phyloP scores from a whole-genome alignment of 2,888 invertebrate species.

The Dilophus febrilis region DNA sequence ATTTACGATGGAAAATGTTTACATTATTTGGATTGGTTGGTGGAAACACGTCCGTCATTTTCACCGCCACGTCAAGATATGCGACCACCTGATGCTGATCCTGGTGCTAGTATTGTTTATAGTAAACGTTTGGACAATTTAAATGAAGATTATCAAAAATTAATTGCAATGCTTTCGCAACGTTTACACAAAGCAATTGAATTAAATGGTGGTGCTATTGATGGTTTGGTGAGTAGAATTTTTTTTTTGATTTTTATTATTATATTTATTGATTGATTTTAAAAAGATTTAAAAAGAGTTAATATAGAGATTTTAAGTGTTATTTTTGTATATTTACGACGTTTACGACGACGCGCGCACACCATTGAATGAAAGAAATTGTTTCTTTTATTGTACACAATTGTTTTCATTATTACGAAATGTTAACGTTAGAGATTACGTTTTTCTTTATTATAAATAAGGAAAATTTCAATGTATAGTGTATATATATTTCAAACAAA shows the following conservation, averaged over 20 bases:
- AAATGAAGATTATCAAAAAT: slow-evolving; percentile 29
- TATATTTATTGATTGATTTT: too few relatives aligned
- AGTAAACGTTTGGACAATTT: slow-evolving; percentile 28
- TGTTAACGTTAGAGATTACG: too few relatives aligned
- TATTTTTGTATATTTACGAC: too few relatives aligned
- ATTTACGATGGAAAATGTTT: slow-evolving; percentile 32
- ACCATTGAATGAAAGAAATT: too few relatives aligned
- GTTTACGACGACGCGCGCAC: too few relatives aligned
- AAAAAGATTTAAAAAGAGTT: too few relatives aligned
- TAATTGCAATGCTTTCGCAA: slow-evolving; percentile 29
- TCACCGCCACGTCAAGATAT: slow-evolving; percentile 28
- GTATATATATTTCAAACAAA: too few relatives aligned
- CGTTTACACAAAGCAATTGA: slow-evolving; percentile 30
- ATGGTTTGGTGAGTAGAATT: slow-evolving; percentile 28
- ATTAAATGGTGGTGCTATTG: slow-evolving; percentile 25
- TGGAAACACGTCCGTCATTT: slow-evolving; percentile 30
- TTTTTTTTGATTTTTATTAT: background rate
- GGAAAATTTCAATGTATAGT: too few relatives aligned
- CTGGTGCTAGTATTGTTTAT: slow-evolving; percentile 29
- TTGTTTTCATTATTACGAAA: too few relatives aligned
- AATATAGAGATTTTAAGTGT: too few relatives aligned
- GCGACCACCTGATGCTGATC: slow-evolving; percentile 26
- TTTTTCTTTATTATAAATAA: too few relatives aligned
- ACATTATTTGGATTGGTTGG: slow-evolving; percentile 30
- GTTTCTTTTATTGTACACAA: too few relatives aligned